Evolutionary conservation across 1,140 invertebrate species (phyloP), one percentile per base, ranked within the genome.

Genomic region (Nebria ingens): DNA sequence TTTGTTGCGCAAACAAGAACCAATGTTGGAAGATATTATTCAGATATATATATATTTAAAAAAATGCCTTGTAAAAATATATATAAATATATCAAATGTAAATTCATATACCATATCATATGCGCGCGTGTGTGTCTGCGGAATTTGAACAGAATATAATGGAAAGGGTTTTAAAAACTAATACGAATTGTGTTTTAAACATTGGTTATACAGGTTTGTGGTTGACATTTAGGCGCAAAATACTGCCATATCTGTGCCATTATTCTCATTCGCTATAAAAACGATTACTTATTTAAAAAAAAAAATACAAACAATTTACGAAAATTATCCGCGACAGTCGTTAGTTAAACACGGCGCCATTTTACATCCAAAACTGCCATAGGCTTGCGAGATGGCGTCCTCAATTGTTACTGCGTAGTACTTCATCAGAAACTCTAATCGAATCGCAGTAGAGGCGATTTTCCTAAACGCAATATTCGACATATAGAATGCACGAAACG

Each of bases 201-300:
- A n/a, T n/a, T n/a, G n/a, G n/a, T n/a, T n/a, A n/a, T n/a, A n/a
- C n/a, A n/a, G 17, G 40, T 12, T 17, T 17, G 40, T 4, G 40
- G 40, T 12, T 45, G 40, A 12, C 15, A 45, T 45, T 9, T 45
- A 45, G 40, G 40, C 63, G 63, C 63, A 62, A 61, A 62, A 65
- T 62, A 65, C 63, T 65, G 63, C 63, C 63, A 65, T 63, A 62
- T 63, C 9, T 62, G 63, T 65, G 63, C 63, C 63, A 65, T 65
- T 65, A 65, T 61, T 60, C 61, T 61, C 52, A 55, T 59, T 19
- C 34, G 12, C 17, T 22, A 55, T 12, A 20, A 50, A 12, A 17
- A 25, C n/a, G 19, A 22, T n/a, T 12, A 19, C 15, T n/a, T n/a
- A n/a, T n/a, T n/a, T n/a, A n/a, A n/a, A n/a, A n/a, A n/a, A n/a